phyloP scores from a whole-genome alignment of 2,113 vertebrate species.

The Chaetura pelagica region DNA sequence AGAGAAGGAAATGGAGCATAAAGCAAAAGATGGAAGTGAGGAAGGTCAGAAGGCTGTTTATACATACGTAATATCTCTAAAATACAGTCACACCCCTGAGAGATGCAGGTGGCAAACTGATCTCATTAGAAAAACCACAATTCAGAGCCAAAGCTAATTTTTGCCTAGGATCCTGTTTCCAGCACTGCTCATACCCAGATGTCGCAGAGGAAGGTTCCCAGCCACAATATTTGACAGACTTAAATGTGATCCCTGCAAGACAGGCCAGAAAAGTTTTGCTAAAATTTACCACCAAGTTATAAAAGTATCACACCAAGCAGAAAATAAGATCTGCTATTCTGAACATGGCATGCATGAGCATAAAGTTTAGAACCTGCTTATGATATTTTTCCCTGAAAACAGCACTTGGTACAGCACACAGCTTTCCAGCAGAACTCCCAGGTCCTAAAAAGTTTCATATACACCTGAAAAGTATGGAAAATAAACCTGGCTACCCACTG shows the following conservation, averaged over 20 bases:
- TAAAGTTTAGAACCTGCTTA: not conserved
- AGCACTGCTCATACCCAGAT: not conserved
- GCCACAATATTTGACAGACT: not conserved
- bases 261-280: not conserved
- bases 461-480: not conserved
- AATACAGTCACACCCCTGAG: conserved; percentile 3
- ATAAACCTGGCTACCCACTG: not conserved
- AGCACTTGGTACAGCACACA: not conserved
- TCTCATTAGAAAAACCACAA: conserved; percentile 34
- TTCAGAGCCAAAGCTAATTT: not conserved
- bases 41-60: conserved; percentile 56
- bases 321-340: not conserved
- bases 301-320: not conserved
- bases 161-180: conserved; percentile 24
- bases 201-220: conserved; percentile 8
- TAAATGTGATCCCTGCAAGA: not conserved
- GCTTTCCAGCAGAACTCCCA: not conserved
- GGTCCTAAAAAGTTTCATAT: not conserved
- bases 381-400: not conserved
- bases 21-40: conserved; percentile 46
- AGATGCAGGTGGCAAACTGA: conserved; percentile 51
- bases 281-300: not conserved
- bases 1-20: conserved; percentile 42
- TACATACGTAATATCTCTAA: not conserved
- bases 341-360: not conserved